Evolutionary conservation across 2,888 invertebrate species (phyloP).

Genomic region (Nemoura dubitans): DNA sequence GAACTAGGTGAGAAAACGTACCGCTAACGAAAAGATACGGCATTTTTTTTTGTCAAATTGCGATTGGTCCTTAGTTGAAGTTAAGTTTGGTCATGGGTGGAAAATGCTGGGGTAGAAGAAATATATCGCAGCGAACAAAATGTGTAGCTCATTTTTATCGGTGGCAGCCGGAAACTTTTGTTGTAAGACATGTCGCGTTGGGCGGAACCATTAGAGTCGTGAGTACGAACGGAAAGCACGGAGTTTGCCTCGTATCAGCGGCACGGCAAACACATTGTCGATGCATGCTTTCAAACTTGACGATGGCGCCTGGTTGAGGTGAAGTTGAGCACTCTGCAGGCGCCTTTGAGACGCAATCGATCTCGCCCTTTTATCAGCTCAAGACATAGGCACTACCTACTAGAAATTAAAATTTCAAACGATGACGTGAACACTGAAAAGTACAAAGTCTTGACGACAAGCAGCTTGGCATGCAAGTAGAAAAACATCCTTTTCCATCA

Average conservation of each 20-base stretch:
- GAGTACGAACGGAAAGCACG: not conserved
- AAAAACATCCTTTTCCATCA: not conserved
- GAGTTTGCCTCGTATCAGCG: not conserved
- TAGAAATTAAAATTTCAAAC: slow-evolving; percentile 3
- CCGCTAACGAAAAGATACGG: not conserved
- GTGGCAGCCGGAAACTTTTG: not conserved
- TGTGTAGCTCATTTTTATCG: not conserved
- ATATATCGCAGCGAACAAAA: not conserved
- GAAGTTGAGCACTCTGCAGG: not conserved
- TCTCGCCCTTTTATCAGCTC: not conserved
- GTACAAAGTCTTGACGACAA: not conserved
- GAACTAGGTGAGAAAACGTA: slow-evolving; percentile 40
- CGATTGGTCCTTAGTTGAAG: slow-evolving; percentile 17
- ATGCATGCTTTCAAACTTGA: not conserved
- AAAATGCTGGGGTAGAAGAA: not conserved
- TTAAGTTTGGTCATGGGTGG: not conserved
- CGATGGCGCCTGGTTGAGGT: not conserved
- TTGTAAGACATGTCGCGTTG: not conserved
- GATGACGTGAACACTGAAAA: not conserved
- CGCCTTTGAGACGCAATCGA: not conserved
- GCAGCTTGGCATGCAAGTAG: not conserved
- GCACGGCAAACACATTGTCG: not conserved
- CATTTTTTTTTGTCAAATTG: not conserved
- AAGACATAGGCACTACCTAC: not conserved
- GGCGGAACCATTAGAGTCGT: not conserved